Conservation (phyloP, 2,797 vertebrate genomes). For the Phataginus tetradactyla region DNA sequence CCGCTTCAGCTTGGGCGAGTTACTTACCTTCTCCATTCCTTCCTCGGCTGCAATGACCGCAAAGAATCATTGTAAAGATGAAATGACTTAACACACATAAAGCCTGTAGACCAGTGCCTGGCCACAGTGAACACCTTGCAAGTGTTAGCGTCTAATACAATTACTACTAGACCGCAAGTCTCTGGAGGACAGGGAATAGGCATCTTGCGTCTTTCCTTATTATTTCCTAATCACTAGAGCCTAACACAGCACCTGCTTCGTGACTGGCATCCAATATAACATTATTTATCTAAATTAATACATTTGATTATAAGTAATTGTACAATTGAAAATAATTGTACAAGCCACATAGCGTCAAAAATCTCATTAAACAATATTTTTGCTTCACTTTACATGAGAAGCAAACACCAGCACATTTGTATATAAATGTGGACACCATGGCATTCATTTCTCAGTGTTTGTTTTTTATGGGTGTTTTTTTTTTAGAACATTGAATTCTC, state of each 20-base stretch:
- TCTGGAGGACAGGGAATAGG: background rate
- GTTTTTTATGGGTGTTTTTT: slow-evolving; percentile 12
- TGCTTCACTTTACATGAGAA: background rate
- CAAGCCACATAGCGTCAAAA: background rate
- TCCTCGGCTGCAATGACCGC: background rate
- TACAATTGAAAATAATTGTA: background rate
- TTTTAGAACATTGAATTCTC: background rate
- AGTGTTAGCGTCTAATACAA: background rate
- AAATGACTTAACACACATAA: background rate
- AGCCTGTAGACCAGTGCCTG: background rate
- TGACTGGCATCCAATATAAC: background rate
- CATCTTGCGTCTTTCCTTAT: background rate
- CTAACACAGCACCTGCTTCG: background rate
- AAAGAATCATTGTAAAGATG: background rate
- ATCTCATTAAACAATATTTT: background rate
- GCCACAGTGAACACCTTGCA: background rate
- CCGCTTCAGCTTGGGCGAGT: background rate
- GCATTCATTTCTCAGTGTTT: slow-evolving; percentile 4
- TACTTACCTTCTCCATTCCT: background rate
- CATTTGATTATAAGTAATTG: background rate
- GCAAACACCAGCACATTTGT: background rate
- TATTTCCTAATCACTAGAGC: background rate
- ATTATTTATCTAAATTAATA: slow-evolving; percentile 17
- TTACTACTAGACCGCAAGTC: background rate
- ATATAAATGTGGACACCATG: background rate